phyloP scores from a whole-genome alignment of 1,140 invertebrate genomes.

The Sycophila sp. region DNA sequence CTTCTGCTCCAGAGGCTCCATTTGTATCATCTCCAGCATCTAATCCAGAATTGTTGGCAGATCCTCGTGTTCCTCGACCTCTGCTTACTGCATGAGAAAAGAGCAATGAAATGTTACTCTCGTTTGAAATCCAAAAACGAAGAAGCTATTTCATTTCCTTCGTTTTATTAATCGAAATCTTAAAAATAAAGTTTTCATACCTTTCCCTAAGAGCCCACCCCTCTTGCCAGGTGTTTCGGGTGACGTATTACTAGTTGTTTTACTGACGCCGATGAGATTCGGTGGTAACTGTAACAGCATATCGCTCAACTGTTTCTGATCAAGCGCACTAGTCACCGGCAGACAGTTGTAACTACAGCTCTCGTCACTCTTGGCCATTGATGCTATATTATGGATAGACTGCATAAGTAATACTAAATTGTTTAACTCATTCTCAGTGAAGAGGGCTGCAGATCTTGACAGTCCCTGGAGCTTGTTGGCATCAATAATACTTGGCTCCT shows the following conservation, averaged over 20 bases:
- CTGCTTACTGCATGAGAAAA: slow-evolving; percentile 47
- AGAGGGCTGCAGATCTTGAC: slow-evolving; percentile 72
- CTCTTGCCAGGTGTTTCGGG: slow-evolving; percentile 54
- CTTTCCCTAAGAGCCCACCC: slow-evolving; percentile 58
- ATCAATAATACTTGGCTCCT: slow-evolving; percentile 68
- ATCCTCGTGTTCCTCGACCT: slow-evolving; percentile 46
- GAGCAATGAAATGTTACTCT: background rate
- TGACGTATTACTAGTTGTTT: slow-evolving; percentile 46
- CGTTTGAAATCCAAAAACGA: background rate
- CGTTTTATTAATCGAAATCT: too few species aligned
- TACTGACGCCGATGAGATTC: slow-evolving; percentile 43
- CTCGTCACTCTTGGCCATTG: background rate
- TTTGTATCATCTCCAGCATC: slow-evolving; percentile 61
- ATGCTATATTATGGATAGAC: slow-evolving; percentile 35
- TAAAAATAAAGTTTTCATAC: slow-evolving; percentile 40
- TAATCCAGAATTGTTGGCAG: slow-evolving; percentile 41
- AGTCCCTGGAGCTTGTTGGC: slow-evolving; percentile 72
- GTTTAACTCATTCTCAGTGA: slow-evolving; percentile 75
- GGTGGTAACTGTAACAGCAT: slow-evolving; percentile 57
- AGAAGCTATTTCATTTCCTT: background rate
- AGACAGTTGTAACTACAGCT: slow-evolving; percentile 20
- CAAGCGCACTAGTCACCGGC: slow-evolving; percentile 32
- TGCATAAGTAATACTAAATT: slow-evolving; percentile 70
- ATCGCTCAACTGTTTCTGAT: slow-evolving; percentile 56
- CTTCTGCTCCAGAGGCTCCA: slow-evolving; percentile 55